Evolutionary conservation across 2,888 invertebrate species (phyloP).

Genomic region (Tenthredo distinguenda): DNA sequence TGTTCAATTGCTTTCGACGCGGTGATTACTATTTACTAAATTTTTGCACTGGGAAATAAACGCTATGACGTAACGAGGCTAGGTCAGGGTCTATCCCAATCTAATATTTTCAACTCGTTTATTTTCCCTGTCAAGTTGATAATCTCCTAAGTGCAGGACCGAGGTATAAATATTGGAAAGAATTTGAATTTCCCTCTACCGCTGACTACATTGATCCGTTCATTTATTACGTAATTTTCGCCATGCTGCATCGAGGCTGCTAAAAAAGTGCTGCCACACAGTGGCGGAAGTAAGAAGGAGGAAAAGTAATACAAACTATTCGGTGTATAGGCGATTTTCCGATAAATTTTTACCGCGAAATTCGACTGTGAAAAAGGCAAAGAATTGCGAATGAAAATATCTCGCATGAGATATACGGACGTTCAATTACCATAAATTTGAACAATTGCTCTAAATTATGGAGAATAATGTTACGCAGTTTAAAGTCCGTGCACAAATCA

Average conservation of each 20-base stretch:
- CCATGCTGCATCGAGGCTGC: conserved; percentile 1
- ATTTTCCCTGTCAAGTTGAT: neutral
- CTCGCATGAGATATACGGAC: neutral
- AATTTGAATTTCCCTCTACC: neutral
- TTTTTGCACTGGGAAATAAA: neutral
- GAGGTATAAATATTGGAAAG: neutral
- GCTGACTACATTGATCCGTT: conserved; percentile 10
- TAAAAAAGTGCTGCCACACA: neutral
- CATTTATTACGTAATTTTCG: conserved; percentile 26
- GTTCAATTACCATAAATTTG: neutral
- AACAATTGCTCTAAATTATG: neutral
- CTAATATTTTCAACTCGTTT: neutral
- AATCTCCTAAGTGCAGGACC: neutral
- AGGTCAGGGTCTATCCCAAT: neutral
- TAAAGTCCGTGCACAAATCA: neutral
- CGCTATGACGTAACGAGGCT: neutral
- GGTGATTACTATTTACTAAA: neutral
- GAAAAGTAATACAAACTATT: conserved; percentile 20
- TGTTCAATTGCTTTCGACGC: neutral
- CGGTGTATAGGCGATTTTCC: neutral
- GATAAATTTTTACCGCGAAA: neutral
- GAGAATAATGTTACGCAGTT: neutral
- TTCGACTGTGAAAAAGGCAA: neutral
- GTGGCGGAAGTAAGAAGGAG: neutral
- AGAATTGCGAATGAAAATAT: neutral